phyloP scores from a whole-genome alignment of 2,888 invertebrate species.

The Hyposoter didymator region DNA sequence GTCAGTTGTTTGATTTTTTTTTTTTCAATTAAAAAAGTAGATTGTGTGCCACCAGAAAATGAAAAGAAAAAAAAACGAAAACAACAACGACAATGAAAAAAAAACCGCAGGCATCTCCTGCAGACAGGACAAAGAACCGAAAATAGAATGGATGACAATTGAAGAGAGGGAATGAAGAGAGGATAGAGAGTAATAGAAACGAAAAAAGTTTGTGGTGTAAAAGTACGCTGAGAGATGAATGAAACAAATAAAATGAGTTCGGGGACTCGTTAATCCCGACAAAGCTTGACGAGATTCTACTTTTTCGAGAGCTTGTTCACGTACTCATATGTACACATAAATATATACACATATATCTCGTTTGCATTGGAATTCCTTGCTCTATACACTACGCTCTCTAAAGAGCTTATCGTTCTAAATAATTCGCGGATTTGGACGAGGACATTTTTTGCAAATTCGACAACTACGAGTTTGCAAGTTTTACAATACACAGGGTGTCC shows the following conservation, averaged over 20 bases:
- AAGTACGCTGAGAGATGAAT: slow-evolving; percentile 47
- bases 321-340: slow-evolving; percentile 1
- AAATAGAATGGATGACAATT: slow-evolving; percentile 47
- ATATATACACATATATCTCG: neutral
- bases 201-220: slow-evolving; percentile 39
- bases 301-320: slow-evolving; percentile 33
- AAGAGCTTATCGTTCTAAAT: slow-evolving; percentile 50
- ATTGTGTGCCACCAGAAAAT: neutral
- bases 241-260: slow-evolving; percentile 55
- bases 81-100: neutral
- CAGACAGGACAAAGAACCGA: slow-evolving; percentile 42
- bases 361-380: slow-evolving; percentile 32
- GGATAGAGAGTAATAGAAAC: slow-evolving; percentile 30
- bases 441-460: slow-evolving; percentile 7
- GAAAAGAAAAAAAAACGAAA: slow-evolving; percentile 4
- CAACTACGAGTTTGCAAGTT: neutral
- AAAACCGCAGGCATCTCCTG: slow-evolving; percentile 26
- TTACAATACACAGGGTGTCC: neutral
- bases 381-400: neutral
- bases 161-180: slow-evolving; percentile 9
- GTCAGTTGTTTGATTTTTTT: neutral
- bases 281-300: slow-evolving; percentile 57
- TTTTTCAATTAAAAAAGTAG: slow-evolving; percentile 45
- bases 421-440: slow-evolving; percentile 37
- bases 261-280: slow-evolving; percentile 58